Evolutionary conservation across 2,113 vertebrate species (phyloP).

Genomic region (Cryptomyrus ogoouensis): DNA sequence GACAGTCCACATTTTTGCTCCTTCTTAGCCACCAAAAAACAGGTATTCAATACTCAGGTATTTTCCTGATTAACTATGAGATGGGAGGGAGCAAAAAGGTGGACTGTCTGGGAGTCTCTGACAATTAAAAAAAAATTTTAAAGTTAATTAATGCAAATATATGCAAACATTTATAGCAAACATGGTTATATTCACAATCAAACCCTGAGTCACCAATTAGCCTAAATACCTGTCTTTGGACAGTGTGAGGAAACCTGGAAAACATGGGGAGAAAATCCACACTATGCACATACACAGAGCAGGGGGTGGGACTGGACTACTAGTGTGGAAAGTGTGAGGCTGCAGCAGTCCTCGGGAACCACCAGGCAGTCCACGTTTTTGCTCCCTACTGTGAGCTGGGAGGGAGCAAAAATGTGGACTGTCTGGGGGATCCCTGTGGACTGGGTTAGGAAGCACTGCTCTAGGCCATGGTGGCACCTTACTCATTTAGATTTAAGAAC

Average conservation of each 20-base stretch:
- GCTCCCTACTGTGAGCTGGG: neutral
- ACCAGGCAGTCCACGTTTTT: neutral
- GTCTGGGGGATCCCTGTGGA: neutral
- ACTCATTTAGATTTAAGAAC: neutral
- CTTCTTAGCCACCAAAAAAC: neutral
- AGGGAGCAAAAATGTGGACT: neutral
- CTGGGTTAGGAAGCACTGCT: neutral
- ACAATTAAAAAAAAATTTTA: too few relatives aligned
- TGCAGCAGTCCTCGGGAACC: neutral
- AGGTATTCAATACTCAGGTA: neutral
- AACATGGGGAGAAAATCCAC: too few relatives aligned
- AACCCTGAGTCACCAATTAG: too few relatives aligned
- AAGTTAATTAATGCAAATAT: too few relatives aligned
- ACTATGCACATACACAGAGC: too few relatives aligned
- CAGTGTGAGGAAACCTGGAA: too few relatives aligned
- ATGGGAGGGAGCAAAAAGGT: neutral
- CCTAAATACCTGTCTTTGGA: too few relatives aligned
- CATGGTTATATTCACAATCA: too few relatives aligned
- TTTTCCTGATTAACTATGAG: neutral
- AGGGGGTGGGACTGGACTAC: too few relatives aligned
- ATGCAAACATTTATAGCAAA: too few relatives aligned
- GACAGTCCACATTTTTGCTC: neutral
- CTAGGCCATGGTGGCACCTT: neutral
- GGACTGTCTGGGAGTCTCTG: neutral
- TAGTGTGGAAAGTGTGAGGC: too few relatives aligned